Percentiles rank a stretch among this genome's conserved stretches.
These are phyloP conservation scores for Drosophila baimaii DNA, from an alignment of 1,140 invertebrate species.

Conservation along the genomic window DNA sequence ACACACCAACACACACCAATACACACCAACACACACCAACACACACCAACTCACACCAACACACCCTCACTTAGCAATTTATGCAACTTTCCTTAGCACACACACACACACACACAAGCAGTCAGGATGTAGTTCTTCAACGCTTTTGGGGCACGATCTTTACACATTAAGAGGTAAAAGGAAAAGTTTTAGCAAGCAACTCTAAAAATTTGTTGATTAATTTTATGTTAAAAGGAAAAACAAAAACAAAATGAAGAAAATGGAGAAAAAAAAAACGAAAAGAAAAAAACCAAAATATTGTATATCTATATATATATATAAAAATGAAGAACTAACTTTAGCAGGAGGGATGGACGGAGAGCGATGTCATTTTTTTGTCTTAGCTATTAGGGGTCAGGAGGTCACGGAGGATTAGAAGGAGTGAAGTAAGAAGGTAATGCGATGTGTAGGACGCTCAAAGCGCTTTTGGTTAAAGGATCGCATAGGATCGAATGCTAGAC, in stretches of 20 bases:
- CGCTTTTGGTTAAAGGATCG: slow-evolving; percentile 63
- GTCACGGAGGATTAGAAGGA: slow-evolving; percentile 29
- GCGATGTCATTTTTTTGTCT: slow-evolving; percentile 60
- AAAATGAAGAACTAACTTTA: slow-evolving; percentile 47
- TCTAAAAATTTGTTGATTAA: slow-evolving; percentile 79
- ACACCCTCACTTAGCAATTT: slow-evolving; percentile 45
- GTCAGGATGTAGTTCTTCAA: not conserved
- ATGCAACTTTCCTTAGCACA: slow-evolving; percentile 63
- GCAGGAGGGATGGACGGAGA: slow-evolving; percentile 1
- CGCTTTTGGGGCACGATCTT: slow-evolving; percentile 25
- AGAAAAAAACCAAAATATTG: slow-evolving; percentile 17
- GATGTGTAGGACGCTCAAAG: slow-evolving; percentile 76
- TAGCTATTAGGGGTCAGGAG: slow-evolving; percentile 72
- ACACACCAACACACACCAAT: slow-evolving; percentile 24
- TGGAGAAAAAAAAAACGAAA: slow-evolving; percentile 17
- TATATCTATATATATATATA: slow-evolving; percentile 39
- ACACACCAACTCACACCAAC: slow-evolving; percentile 23
- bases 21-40: slow-evolving; percentile 24
- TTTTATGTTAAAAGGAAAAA: slow-evolving; percentile 70
- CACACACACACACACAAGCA: slow-evolving; percentile 21
- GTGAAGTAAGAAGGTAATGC: slow-evolving; percentile 16
- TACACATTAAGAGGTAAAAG: slow-evolving; percentile 36
- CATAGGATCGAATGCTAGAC: slow-evolving; percentile 19
- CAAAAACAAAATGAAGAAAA: slow-evolving; percentile 16
- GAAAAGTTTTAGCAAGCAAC: slow-evolving; percentile 57